Percentiles rank a stretch among this genome's conserved stretches.
These are phyloP conservation scores for Mormyrus lacerda DNA, from an alignment of 2,113 vertebrate species.

Conservation along the genomic window DNA sequence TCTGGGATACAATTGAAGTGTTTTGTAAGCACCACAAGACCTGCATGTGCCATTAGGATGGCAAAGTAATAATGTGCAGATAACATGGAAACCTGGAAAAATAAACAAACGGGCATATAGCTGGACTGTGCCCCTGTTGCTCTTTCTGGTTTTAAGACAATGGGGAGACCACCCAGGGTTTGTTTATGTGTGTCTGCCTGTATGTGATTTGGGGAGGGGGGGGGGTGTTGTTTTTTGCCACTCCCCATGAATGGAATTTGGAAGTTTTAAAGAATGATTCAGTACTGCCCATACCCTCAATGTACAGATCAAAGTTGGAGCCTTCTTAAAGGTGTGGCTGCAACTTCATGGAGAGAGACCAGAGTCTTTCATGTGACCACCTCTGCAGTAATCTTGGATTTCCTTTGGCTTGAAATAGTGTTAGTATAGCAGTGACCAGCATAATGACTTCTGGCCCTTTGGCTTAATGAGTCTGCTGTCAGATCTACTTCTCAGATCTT, in stretches of 20 bases:
- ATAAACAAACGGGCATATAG: not conserved
- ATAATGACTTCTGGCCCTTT: not conserved
- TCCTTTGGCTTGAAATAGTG: not conserved
- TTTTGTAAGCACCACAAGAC: not conserved
- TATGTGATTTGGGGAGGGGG: not conserved
- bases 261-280: not conserved
- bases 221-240: not conserved
- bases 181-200: not conserved
- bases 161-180: not conserved
- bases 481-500: not conserved
- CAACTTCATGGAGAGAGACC: not conserved
- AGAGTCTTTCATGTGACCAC: not conserved
- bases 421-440: not conserved
- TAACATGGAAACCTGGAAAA: not conserved
- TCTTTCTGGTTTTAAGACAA: constrained; percentile 7
- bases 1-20: not conserved
- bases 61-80: not conserved
- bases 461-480: not conserved
- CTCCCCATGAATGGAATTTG: constrained; percentile 3
- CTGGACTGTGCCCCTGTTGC: not conserved
- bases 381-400: not conserved
- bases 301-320: not conserved
- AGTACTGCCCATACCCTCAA: not conserved
- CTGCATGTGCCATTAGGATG: not conserved
- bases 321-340: not conserved